phyloP scores from a whole-genome alignment of 2,888 invertebrate species.

The Sinelater perroti region DNA sequence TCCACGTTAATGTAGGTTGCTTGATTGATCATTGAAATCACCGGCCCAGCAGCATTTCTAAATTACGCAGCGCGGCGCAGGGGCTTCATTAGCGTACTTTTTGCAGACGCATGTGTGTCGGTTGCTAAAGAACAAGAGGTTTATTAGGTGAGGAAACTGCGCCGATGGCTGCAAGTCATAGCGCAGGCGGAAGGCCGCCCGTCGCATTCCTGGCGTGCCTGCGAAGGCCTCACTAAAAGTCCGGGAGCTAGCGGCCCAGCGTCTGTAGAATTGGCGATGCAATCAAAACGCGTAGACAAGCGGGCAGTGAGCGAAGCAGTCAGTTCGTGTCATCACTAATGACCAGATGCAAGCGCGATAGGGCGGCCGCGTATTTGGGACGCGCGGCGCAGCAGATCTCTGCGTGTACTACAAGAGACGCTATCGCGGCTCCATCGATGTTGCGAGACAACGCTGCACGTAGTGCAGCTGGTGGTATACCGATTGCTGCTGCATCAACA shows the following conservation, averaged over 20 bases:
- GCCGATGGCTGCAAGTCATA: no score
- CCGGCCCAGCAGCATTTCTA: no score
- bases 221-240: no score
- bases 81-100: no score
- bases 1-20: no score
- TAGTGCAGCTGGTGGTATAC: slow-evolving; percentile 15
- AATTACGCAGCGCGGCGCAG: no score
- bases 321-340: slow-evolving; percentile 46
- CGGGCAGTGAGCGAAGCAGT: slow-evolving; percentile 39
- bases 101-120: no score
- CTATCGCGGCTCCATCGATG: slow-evolving; percentile 30
- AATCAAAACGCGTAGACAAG: slow-evolving; percentile 18
- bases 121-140: no score
- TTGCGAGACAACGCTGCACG: slow-evolving; percentile 26
- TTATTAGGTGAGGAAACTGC: no score
- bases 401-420: slow-evolving; percentile 30
- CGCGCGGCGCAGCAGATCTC: slow-evolving; percentile 35
- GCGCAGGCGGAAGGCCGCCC: no score
- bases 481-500: slow-evolving; percentile 11
- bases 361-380: slow-evolving; percentile 38
- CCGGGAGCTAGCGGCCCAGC: no score
- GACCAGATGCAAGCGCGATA: slow-evolving; percentile 43
- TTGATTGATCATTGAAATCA: slow-evolving; percentile 1
- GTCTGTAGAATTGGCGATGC: slow-evolving; percentile 21
- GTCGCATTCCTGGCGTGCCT: no score